Base-by-base conservation (phyloP, 1,140 invertebrate species). In the Drosophila sp. region DNA sequence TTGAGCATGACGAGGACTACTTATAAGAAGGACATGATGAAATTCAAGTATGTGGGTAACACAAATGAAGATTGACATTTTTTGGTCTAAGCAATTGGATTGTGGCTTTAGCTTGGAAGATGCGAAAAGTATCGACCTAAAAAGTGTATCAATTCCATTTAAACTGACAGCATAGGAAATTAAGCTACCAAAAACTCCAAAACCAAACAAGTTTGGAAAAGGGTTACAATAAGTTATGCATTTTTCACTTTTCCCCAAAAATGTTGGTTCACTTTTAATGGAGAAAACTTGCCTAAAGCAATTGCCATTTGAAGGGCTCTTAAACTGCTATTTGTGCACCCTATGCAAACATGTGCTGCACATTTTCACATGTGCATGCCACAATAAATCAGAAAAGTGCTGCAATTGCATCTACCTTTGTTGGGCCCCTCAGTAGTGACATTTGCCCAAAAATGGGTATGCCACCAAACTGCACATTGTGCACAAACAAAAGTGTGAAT, bases 51-150 rank as follows among this genome's bases (percentile, higher is more conserved):
- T 50, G 57, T 64, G 70, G 65, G 23, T 61, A 41, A 56, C 61
- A 70, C 50, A 76, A 68, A 68, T 64, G 27, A 63, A 60, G 57
- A 70, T 38, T 65, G 72, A n/a, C 41, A 64, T 64, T 70, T 64
- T 29, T 55, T 38, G 6, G 50, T 27, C 35, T 4, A 29, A 30
- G 10, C 54, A 17, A 30, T 56, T 56, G 54, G 27, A 32, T 56
- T 30, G 10, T 30, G 11, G 29, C 29, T 32, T 50, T 8, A 8
- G 7, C 7, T 27, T 17, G 2, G 3, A 27, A 23, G 23, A 50
- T 27, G 27, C 27, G 3, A 25, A 50, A 50, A 50, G 23, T 8
- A 35, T 29, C 55, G 32, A 8, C 55, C 17, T 23, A 23, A 23
- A 33, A 23, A 58, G 32, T 58, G 11, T 4, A 38, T 58, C 17